Base-by-base conservation (phyloP, 2,113 vertebrate species). In the Proteles cristata region DNA sequence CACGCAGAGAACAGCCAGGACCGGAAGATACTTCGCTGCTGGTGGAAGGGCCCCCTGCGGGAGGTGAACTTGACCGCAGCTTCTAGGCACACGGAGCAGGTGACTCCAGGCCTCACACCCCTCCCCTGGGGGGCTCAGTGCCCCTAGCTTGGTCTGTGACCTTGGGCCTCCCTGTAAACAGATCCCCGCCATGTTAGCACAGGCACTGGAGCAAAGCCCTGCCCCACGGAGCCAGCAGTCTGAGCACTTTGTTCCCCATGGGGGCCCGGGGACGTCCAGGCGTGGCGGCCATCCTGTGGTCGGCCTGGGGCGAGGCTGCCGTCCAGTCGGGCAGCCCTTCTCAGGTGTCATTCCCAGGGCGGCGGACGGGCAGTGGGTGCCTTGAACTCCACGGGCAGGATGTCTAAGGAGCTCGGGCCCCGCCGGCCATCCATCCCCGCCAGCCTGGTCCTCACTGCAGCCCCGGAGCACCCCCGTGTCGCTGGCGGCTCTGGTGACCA, bases 41-140 rank as follows among this genome's bases (percentile, higher is more conserved):
- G 96, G 92, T 96, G 98, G 93, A 98, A 98, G 97, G 99, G 97
- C 9, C 97, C 98, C 92, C 98, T 97, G 74, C 94, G 98, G 84
- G 99, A 99, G 83, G 94, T 99, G 94, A 99, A 99, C 96, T 93
- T 99, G n/a, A 97, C 98, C 1, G 99, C 98, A 11, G 98, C 97
- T 82, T 98, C 99, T 80, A 98, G 97, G 96, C 97, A 94, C 17
- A 53, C 96, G 10, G 98, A 98, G 88, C 90, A 82, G 99, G 99
- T 11, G 48, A 50, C 10, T 50, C 48, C 48, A 50, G 48, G 48
- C 48, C 83, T 14, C 5, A 9, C 7, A 14, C 66, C 77, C n/a
- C 26, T 21, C 43, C 2, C 50, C 43, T 5, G n/a, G 17, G 23
- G 11, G 35, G 21, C 53, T 26, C 45, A 4, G 17, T 55, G 86